Evolutionary conservation across 2,797 vertebrate species (phyloP), one percentile per base, ranked within the genome.

Genomic region (Coregonus ussuriensis): DNA sequence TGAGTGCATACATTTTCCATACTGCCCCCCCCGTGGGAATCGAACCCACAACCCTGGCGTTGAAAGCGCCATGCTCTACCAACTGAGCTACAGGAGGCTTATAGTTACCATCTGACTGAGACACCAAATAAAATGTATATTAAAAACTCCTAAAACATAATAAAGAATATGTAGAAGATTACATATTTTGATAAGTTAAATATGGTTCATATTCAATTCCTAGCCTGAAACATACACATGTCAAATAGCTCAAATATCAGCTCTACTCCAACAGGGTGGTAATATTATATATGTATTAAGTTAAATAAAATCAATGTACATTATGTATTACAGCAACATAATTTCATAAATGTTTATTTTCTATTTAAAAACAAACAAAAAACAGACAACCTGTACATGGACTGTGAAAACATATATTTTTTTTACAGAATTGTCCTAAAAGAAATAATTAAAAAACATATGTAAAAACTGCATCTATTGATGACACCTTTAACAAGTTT

Each of bases 51-150:
- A 25, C 25, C 25, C 25, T 25, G 25, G 25, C 25, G 25, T 25
- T 25, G 25, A 25, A 25, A 25, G 25, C 25, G 25, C 25, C 25
- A 25, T 25, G 25, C 25, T 25, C 25, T 25, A 25, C 25, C 25
- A 25, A 25, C 25, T 25, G 25, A 25, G 25, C 1, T 25, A 25
- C 25, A 25, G 25, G 25, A 25, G 91, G 89, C 79, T 79, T 76
- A 74, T 59, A 74, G 72, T 74, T 52, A 68, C 25, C 41, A 80
- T 70, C 41, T 47, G 41, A 9, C 76, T 84, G 65, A 84, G 81
- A 79, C 68, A 15, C 80, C 83, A 72, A 6, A 69, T 21, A 71
- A 51, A 15, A 53, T 71, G 25, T 3, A 53, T 4, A 71, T 37
- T 1, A 11, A 41, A 70, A 18, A 18, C 41, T 47, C 15, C 2